Conservation (phyloP, 2,113 vertebrate genomes). For the Castor canadensis region DNA sequence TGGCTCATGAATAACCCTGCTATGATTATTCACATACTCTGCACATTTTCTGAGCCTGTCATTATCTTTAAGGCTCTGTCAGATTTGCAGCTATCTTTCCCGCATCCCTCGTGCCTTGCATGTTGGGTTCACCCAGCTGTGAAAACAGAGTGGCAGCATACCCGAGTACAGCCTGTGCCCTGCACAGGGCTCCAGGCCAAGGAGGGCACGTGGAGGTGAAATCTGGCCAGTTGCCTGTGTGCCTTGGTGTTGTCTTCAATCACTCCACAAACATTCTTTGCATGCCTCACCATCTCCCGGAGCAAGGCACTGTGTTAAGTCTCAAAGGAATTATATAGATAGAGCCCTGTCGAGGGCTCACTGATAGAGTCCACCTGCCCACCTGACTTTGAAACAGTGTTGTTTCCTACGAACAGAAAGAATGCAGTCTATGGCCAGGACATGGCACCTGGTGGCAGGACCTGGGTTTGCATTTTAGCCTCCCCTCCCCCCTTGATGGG, state of each 20-base stretch:
- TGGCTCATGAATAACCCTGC: neutral
- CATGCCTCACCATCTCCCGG: neutral
- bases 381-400: neutral
- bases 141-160: neutral
- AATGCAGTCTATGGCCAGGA: neutral
- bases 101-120: neutral
- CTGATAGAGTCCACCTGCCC: neutral
- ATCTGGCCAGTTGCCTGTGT: neutral
- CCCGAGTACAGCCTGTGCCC: neutral
- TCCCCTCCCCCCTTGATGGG: neutral
- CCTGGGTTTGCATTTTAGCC: neutral
- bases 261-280: neutral
- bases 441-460: neutral
- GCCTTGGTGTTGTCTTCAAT: neutral
- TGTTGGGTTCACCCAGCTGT: neutral
- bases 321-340: neutral
- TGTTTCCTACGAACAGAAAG: neutral
- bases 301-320: neutral
- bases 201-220: too few relatives aligned
- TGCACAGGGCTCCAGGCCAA: neutral
- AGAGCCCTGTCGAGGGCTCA: neutral
- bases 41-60: neutral
- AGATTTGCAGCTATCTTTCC: neutral
- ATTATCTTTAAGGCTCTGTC: neutral
- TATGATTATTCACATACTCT: accelerated